Base-by-base conservation (phyloP, 2,113 vertebrate genomes). In the Hippocampus barbouri region DNA sequence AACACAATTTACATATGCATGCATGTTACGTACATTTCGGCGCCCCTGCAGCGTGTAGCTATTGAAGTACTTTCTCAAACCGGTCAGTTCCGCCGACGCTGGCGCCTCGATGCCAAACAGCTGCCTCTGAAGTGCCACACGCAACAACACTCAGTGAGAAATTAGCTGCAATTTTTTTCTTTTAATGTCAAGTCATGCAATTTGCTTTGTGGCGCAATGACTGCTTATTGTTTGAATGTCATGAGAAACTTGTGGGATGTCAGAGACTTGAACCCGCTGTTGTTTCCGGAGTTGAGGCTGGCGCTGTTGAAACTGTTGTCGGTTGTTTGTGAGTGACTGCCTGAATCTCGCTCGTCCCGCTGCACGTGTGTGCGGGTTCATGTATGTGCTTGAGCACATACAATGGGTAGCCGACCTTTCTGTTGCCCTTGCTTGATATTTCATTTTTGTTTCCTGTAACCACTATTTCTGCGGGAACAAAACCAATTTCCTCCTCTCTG, bases 21-120 rank as follows among this genome's bases (percentile, higher is more conserved):
- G 7, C 47, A 69, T 20, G 47, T 30, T 23, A 4, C 43, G 9
- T 85, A 91, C 86, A 79, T 91, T 91, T 73, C 90, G 75, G 12
- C 87, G 73, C 0, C 90, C 87, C 54, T 77, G 77, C 69, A 80
- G 61, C 1, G 87, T 89, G 79, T 87, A 91, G 83, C 88, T 90
- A 63, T 91, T 92, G 16, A 91, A 90, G 73, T 88, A 75, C 61
- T 88, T 92, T 76, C 87, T 90, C 83, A 75, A 89, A 47, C 90
- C 87, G 5, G 70, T 91, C 66, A 91, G 80, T 12, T 90, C 66
- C 15, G 38, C 57, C 40, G 83, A 62, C 27, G 62, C 34, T 0
- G 89, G 83, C 0, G 73, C 60, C 27, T 91, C 60, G 2, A 87
- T 82, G 2, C 87, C 84, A 70, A 90, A 81, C 40, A 89, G 75